Percentiles rank a stretch among this genome's conserved stretches.
phyloP scores from a whole-genome alignment of 1,140 invertebrate species.

The Colletes gigas region DNA sequence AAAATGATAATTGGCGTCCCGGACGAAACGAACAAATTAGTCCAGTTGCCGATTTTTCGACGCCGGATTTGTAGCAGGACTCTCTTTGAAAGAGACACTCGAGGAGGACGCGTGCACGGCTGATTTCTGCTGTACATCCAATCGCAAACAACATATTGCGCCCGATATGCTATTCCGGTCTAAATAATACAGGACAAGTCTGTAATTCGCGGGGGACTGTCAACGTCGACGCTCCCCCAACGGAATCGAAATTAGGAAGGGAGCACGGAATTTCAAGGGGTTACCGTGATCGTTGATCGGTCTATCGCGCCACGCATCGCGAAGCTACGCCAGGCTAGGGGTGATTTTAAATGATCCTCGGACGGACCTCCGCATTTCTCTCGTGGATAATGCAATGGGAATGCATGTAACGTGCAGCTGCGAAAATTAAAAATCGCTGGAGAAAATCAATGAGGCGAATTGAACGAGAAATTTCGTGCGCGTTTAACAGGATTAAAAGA shows the following conservation, averaged over 20 bases:
- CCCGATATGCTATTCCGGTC: conserved; percentile 29
- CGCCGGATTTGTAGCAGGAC: conserved; percentile 7
- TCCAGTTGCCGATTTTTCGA: conserved; percentile 29
- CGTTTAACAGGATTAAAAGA: not conserved
- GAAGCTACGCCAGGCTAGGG: conserved; percentile 4
- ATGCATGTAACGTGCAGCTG: conserved; percentile 39
- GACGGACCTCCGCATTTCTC: conserved; percentile 47
- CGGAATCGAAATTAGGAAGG: conserved; percentile 56
- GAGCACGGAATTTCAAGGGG: conserved; percentile 62
- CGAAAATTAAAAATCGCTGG: conserved; percentile 54
- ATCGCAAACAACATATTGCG: conserved; percentile 52
- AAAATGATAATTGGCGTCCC: conserved; percentile 58
- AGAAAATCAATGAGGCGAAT: conserved; percentile 38
- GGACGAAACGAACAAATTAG: conserved; percentile 41
- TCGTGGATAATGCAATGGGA: conserved; percentile 55
- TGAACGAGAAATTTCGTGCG: not conserved
- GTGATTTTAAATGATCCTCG: conserved; percentile 44
- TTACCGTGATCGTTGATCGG: conserved; percentile 59
- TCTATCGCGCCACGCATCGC: conserved; percentile 44
- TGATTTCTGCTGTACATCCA: conserved; percentile 35
- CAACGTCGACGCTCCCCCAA: conserved; percentile 57
- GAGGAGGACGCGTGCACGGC: not conserved
- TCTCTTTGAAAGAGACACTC: no score
- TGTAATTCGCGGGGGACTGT: conserved; percentile 61
- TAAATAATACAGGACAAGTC: conserved; percentile 61